Evolutionary conservation across 2,797 vertebrate genomes (phyloP), one percentile per base, ranked within the genome.

Genomic region (Setipinna tenuifilis): DNA sequence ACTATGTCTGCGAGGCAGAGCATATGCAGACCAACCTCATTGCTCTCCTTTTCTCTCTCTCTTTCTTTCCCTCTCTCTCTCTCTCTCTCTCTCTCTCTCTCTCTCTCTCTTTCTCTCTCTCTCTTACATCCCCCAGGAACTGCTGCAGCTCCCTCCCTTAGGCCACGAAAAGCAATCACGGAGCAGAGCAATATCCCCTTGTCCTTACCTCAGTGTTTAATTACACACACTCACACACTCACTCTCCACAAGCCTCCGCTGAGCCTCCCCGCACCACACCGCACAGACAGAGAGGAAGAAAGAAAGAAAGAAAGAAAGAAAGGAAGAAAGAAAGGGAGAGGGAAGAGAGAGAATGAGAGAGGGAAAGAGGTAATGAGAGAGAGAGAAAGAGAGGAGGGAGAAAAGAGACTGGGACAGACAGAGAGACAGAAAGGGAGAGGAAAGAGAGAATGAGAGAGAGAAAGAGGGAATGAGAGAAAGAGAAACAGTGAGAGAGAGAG

Each of bases 141-240:
- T 35, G 90, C 92, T 93, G 92, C 92, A 92, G 93, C 91, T 94
- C 91, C 92, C 90, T 92, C 91, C 94, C 94, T 86, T 83, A 85
- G 87, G 95, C 93, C 91, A 95, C 91, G 92, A 95, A 96, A 95
- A 94, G 94, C 94, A 95, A 96, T 96, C 94, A 95, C 87, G 86
- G 92, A 92, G 91, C 92, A 89, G 89, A 91, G 92, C 91, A 89
- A 91, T 93, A 93, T 95, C 94, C 92, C 86, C 91, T 93, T 93
- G 94, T 94, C 94, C 85, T 94, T 93, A 95, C 95, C 94, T 95
- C 91, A 90, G 91, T 92, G 93, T 95, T 94, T 96, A 96, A 96
- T 96, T 96, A 96, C 94, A 96, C 94, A 94, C 92, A 89, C 91
- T 90, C 94, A 96, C 94, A 94, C 92, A 89, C 91, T 90, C 89